These are phyloP conservation scores for Nomada fucata DNA, from an alignment of 2,888 invertebrate species.

Conservation along the genomic window DNA sequence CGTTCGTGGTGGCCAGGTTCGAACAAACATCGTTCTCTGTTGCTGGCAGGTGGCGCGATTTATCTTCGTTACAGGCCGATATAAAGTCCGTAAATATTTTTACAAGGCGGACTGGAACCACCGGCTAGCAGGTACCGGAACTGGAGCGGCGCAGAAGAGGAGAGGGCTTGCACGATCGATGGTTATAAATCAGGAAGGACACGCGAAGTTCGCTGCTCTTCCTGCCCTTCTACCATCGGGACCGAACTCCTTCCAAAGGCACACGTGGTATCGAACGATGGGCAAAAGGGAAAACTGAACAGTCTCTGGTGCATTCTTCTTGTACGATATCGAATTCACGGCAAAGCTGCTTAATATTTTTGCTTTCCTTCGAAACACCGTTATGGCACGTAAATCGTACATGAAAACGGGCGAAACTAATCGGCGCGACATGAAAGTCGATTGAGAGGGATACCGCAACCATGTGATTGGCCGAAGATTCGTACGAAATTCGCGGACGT, in stretches of 20 bases:
- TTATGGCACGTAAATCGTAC: slow-evolving; percentile 28
- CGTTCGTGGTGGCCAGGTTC: slow-evolving; percentile 6
- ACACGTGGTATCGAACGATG: slow-evolving; percentile 61
- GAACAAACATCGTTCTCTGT: slow-evolving; percentile 33
- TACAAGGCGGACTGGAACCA: slow-evolving; percentile 50
- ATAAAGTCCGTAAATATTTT: slow-evolving; percentile 38
- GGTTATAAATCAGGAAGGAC: slow-evolving; percentile 72
- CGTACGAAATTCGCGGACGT: too few relatives aligned
- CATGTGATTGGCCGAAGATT: too few relatives aligned
- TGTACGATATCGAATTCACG: slow-evolving; percentile 63
- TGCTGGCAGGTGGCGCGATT: slow-evolving; percentile 33
- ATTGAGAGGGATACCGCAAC: neutral
- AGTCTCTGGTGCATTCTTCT: slow-evolving; percentile 40
- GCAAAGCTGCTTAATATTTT: slow-evolving; percentile 45
- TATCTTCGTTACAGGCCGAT: slow-evolving; percentile 42
- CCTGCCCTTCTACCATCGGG: slow-evolving; percentile 61
- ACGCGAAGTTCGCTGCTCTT: slow-evolving; percentile 70
- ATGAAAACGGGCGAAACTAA: too few relatives aligned
- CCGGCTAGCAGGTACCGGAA: slow-evolving; percentile 58
- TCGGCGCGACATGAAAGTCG: too few relatives aligned
- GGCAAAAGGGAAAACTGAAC: slow-evolving; percentile 48
- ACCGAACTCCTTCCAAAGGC: slow-evolving; percentile 65
- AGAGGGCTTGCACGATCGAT: slow-evolving; percentile 58
- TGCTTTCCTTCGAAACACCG: slow-evolving; percentile 29
- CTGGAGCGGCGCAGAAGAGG: slow-evolving; percentile 34